A percentile compares a stretch with the other conserved stretches of the same genome.
Conservation (phyloP, 35 echinoderm and acorn worm species). For the Holothuria glaberrima region DNA sequence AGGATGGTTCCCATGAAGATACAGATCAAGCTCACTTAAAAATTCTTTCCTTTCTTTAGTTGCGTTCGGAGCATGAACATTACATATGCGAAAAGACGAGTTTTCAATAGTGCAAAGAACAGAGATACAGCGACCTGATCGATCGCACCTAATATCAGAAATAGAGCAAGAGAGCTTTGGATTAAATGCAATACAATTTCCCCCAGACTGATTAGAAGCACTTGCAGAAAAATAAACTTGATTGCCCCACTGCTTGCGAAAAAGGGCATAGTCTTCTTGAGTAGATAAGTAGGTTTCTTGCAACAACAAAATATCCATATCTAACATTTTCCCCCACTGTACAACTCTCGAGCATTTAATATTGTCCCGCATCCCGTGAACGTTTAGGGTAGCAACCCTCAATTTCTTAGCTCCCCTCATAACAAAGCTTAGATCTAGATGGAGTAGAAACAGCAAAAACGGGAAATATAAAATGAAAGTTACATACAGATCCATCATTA, state of each 20-base stretch:
- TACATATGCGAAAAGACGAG: conserved; percentile 29
- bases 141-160: neutral
- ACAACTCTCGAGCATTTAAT: neutral
- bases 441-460: too few species aligned
- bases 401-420: neutral
- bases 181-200: neutral
- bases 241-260: neutral
- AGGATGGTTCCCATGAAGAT: neutral
- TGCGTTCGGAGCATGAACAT: conserved; percentile 33
- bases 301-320: conserved; percentile 43
- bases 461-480: neutral
- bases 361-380: conserved; percentile 16
- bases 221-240: neutral
- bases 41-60: neutral
- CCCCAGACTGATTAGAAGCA: neutral
- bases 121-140: neutral
- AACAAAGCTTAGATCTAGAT: too few species aligned
- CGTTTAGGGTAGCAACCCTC: conserved; percentile 35
- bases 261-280: neutral
- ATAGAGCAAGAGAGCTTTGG: neutral
- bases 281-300: conserved; percentile 38
- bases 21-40: neutral
- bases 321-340: neutral
- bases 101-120: neutral
- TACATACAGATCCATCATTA: neutral